Evolutionary conservation across 2,113 vertebrate genomes (phyloP), one percentile per base, ranked within the genome.

Genomic region (Lynx canadensis): DNA sequence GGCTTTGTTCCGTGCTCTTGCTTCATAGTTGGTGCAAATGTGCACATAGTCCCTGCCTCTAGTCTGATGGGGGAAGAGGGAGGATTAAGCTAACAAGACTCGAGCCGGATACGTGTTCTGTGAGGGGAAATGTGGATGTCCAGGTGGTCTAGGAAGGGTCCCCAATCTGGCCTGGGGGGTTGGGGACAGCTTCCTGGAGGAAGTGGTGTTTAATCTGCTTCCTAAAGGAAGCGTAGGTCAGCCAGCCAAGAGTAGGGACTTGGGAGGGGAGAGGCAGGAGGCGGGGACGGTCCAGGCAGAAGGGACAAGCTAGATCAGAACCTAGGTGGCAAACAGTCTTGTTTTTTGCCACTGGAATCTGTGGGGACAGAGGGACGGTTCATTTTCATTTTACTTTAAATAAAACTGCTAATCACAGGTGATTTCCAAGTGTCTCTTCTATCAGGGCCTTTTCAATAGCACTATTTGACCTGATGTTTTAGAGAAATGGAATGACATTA

Each of bases 371-470:
- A 18, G 96, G 12, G 48, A 88, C 18, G 8, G 45, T 85, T 96
- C 50, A 3, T 78, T 94, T 92, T 41, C 68, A 25, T 86, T 95
- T 73, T 38, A 19, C 52, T 96, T 93, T 93, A 88, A 95, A 80
- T 79, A 78, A 80, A 95, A n/a, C 65, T 7, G 18, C 71, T 78
- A 19, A 89, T 93, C 76, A 48, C 9, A 16, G 91, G 50, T 76
- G 76, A 95, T 89, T 94, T 96, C 89, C 48, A 78, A 74, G 68
- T 31, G 13, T 78, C 0, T 91, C 52, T 94, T 55, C 66, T 13
- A 8, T 68, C 27, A 55, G 88, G 45, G 18, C 33, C 38, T 89
- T 85, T 91, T 78, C 85, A 85, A 15, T 33, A 41, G 71, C 52
- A 9, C 27, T 9, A 1, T 83, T 73, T 78, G 95, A 81, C 81